Percentiles rank a stretch among this genome's conserved stretches.
These are phyloP conservation scores for Tenebrio molitor DNA, from an alignment of 1,140 invertebrate genomes.

Conservation along the genomic window DNA sequence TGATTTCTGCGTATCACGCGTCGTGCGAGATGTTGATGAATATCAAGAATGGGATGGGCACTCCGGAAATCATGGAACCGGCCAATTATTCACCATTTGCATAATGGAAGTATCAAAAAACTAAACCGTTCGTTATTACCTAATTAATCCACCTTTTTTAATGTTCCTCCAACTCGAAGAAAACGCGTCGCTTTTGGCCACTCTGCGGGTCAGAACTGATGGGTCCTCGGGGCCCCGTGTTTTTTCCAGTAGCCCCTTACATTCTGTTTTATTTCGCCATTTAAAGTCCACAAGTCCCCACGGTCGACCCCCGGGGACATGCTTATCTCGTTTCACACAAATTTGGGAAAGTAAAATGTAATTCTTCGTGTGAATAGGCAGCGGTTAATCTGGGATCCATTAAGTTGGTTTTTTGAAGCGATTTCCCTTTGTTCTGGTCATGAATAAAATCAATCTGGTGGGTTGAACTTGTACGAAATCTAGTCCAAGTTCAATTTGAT, in stretches of 20 bases:
- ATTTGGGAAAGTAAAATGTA: not conserved
- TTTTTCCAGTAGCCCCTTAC: not conserved
- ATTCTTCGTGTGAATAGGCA: not conserved
- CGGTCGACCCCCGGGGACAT: not conserved
- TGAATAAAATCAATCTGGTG: not conserved
- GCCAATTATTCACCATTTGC: not conserved
- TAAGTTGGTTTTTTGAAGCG: not conserved
- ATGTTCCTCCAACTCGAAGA: too few relatives aligned
- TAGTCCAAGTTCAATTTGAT: not conserved
- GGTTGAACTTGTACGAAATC: not conserved
- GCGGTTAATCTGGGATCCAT: not conserved
- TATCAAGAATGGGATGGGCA: not conserved
- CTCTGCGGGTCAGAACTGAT: too few relatives aligned
- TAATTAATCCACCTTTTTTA: too few relatives aligned
- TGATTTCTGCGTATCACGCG: not conserved
- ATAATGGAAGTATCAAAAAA: not conserved
- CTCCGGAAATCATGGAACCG: not conserved
- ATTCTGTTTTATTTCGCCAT: not conserved
- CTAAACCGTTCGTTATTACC: too few relatives aligned
- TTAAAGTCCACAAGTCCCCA: not conserved
- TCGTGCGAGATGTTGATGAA: not conserved
- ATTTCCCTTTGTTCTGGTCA: not conserved
- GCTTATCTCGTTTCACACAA: not conserved
- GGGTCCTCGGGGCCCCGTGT: not conserved
- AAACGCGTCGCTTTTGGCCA: too few relatives aligned